Base-by-base conservation (phyloP, 64 coral and sea anemone genomes). In the Pocillopora damicornis region DNA sequence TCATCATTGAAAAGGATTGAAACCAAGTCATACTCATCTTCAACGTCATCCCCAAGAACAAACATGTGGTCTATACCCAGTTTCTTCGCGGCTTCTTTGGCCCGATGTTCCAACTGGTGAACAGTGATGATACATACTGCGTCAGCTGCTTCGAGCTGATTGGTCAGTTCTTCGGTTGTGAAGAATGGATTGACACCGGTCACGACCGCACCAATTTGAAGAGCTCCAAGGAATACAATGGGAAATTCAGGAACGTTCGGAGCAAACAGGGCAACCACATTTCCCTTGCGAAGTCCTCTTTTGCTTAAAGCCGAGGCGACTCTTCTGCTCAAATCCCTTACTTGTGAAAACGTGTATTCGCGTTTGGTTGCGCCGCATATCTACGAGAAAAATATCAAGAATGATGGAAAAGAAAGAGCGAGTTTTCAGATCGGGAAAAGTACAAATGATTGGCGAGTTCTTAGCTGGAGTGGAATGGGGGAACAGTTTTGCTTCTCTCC, bases 231-330 rank as follows among this genome's bases (percentile, higher is more conserved):
- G 37, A 87, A 86, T 23, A 94, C 58, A 16, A 94, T 94, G 8
- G 78, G 76, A 82, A 69, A 91, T 61, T 94, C 93, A 26, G 84
- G 76, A 58, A 75, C 37, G 35, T 91, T 94, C 13, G 82, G 71
- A 74, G 83, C 74, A 51, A 87, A 88, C 30, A 91, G 25, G 4
- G 88, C 93, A 15, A 90, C 62, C 60, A 94, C 93, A 94, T 94
- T 88, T 14, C 93, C 93, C 64, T 94, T 94, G 15, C 61, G 65
- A 2, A 94, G 75, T 30, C 93, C 93, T 37, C 69, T 82, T 79
- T 91, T 91, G 56, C 77, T 89, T 9, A 95, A 64, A 1, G 83
- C 89, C 22, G 93, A 95, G 13, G 45, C 89, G 26, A 91, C 25
- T 30, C 76, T 95, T 60, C 63, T 91, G 63, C 79, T 86, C 38